Evolutionary conservation across 2,797 vertebrate species (phyloP).

Genomic region (Pangasius larnaudii): DNA sequence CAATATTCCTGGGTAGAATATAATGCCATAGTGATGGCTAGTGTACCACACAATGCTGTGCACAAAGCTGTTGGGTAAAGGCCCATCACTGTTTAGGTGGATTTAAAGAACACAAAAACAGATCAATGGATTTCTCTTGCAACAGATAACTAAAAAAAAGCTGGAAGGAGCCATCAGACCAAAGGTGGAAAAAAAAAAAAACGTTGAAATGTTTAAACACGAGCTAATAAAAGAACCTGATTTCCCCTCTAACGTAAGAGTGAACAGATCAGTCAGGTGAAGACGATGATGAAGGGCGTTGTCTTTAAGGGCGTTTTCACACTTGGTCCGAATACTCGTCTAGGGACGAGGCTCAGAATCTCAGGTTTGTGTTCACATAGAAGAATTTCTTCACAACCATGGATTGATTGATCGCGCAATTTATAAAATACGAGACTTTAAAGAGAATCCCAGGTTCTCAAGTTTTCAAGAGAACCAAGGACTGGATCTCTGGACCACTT

Average conservation of each 20-base stretch:
- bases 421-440: background rate
- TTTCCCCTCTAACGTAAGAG: background rate
- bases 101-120: background rate
- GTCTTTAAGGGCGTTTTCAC: background rate
- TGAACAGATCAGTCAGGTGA: background rate
- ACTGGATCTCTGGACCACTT: background rate
- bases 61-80: background rate
- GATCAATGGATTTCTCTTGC: background rate
- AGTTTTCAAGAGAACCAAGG: background rate
- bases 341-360: background rate
- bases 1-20: background rate
- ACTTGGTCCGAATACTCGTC: background rate
- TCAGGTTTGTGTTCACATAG: background rate
- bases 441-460: background rate
- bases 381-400: background rate
- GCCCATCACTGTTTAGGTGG: background rate
- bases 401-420: background rate
- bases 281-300: no score
- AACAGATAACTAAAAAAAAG: no score
- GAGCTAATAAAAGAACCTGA: background rate
- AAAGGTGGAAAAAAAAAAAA: no score
- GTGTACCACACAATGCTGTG: background rate
- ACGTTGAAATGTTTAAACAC: no score
- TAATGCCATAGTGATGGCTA: background rate
- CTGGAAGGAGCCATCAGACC: no score